These are phyloP conservation scores for Eucidaris tribuloides DNA, from an alignment of 35 echinoderm and acorn worm genomes.

Conservation along the genomic window DNA sequence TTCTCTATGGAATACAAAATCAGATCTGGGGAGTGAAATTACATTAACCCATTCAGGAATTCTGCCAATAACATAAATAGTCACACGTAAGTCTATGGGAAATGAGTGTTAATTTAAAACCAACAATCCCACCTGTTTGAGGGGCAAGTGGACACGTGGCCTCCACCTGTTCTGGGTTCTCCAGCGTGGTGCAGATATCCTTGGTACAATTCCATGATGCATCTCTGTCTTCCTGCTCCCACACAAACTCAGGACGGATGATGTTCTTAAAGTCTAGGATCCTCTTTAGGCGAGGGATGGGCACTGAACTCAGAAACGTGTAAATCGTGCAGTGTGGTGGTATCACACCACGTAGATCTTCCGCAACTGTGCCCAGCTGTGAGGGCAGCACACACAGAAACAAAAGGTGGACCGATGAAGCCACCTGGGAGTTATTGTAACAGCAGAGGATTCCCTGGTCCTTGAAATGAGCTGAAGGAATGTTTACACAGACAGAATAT, in stretches of 20 bases:
- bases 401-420: constrained; percentile 65
- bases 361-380: constrained; percentile 68
- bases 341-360: constrained; percentile 66
- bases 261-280: constrained; percentile 42
- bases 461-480: constrained; percentile 36
- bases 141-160: constrained; percentile 83
- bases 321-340: constrained; percentile 61
- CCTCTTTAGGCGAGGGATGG: constrained; percentile 61
- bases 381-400: constrained; percentile 93
- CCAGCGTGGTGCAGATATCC: constrained; percentile 74
- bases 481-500: background rate
- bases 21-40: too few relatives aligned
- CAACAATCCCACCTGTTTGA: too few relatives aligned
- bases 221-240: constrained; percentile 17
- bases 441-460: constrained; percentile 72
- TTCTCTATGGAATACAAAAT: too few relatives aligned
- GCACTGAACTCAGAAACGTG: constrained; percentile 84
- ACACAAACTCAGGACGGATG: constrained; percentile 77
- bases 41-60: too few relatives aligned
- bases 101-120: too few relatives aligned
- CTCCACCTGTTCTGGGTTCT: constrained; percentile 78
- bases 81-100: too few relatives aligned
- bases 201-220: constrained; percentile 45
- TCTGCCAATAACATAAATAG: too few relatives aligned
- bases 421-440: constrained; percentile 69